A percentile compares a stretch with the other conserved stretches of the same genome.
phyloP scores from a whole-genome alignment of 2,888 invertebrate genomes.

The Euphydryas editha region DNA sequence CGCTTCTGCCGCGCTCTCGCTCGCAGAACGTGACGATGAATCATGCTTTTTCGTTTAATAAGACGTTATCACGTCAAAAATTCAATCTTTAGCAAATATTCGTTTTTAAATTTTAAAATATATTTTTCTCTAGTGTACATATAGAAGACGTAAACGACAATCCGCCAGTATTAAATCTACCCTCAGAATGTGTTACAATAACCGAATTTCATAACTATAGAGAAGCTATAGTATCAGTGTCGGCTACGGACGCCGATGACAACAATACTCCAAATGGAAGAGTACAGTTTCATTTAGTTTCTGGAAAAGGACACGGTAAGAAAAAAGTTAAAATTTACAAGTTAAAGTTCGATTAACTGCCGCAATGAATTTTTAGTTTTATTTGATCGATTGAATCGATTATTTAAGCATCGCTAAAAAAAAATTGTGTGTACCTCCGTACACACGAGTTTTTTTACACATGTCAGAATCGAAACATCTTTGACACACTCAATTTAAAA shows the following conservation, averaged over 20 bases:
- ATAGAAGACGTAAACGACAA: conserved; percentile 95
- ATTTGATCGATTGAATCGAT: too few species aligned
- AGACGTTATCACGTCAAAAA: too few species aligned
- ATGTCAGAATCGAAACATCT: too few species aligned
- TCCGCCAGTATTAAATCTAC: conserved; percentile 87
- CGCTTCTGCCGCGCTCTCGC: too few species aligned
- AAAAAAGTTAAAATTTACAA: neutral
- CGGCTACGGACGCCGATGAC: conserved; percentile 94
- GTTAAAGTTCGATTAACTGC: neutral
- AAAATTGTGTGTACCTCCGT: too few species aligned
- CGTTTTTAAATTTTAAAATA: neutral
- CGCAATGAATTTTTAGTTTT: neutral
- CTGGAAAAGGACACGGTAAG: conserved; percentile 88
- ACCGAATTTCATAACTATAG: conserved; percentile 95
- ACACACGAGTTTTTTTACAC: too few species aligned
- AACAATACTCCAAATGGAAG: conserved; percentile 91
- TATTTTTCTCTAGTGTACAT: conserved; percentile 83
- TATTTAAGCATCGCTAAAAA: too few species aligned
- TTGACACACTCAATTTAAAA: too few species aligned
- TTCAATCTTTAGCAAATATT: too few species aligned
- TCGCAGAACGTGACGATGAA: too few species aligned
- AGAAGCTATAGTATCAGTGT: conserved; percentile 89
- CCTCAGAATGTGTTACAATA: conserved; percentile 89
- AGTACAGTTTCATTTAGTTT: conserved; percentile 87
- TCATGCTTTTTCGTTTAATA: too few species aligned